phyloP scores from a whole-genome alignment of 2,113 vertebrate genomes.

The Tauraco erythrolophus region DNA sequence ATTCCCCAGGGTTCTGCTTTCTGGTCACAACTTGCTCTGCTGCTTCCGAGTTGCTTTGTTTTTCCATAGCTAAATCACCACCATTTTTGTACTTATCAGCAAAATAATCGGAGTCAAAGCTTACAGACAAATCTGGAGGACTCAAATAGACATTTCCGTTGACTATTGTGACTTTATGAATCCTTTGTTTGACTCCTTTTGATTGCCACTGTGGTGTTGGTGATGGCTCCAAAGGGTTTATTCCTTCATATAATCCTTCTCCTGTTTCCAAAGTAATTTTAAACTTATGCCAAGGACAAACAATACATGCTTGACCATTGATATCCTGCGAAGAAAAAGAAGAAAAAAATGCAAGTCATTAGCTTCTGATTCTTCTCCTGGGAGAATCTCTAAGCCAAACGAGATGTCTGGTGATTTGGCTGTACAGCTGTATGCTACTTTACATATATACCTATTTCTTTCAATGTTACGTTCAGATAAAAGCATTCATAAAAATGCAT shows the following conservation, averaged over 20 bases:
- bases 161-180: slow-evolving; percentile 80
- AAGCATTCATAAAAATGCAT: neutral
- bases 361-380: neutral
- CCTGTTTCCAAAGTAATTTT: slow-evolving; percentile 88
- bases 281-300: slow-evolving; percentile 94
- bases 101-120: slow-evolving; percentile 89
- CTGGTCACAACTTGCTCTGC: neutral
- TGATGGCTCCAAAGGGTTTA: slow-evolving; percentile 75
- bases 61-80: slow-evolving; percentile 40
- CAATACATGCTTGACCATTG: slow-evolving; percentile 84
- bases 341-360: neutral
- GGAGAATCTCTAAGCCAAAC: neutral
- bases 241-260: slow-evolving; percentile 87
- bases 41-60: neutral
- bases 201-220: slow-evolving; percentile 83
- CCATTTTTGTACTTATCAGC: slow-evolving; percentile 83
- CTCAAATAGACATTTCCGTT: slow-evolving; percentile 85
- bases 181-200: slow-evolving; percentile 91
- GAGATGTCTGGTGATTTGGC: neutral
- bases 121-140: slow-evolving; percentile 73
- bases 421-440: neutral
- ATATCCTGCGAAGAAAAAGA: slow-evolving; percentile 80
- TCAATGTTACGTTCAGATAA: neutral
- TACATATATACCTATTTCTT: accelerated
- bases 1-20: neutral